phyloP scores from a whole-genome alignment of 2,113 vertebrate species.

The Rhipidura dahli region DNA sequence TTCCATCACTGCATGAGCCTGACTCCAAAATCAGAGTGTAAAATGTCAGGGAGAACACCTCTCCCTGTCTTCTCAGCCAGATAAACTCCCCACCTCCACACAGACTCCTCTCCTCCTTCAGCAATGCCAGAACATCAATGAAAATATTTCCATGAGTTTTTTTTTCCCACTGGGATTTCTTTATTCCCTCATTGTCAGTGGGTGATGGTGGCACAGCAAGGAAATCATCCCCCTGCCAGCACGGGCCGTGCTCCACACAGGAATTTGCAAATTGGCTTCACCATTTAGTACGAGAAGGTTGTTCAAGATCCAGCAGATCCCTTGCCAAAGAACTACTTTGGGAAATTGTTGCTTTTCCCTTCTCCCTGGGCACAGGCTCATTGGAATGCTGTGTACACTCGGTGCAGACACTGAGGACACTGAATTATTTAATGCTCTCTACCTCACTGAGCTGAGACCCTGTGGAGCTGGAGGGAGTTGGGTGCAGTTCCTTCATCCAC shows the following conservation, averaged over 20 bases:
- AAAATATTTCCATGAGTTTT: neutral
- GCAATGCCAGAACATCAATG: neutral
- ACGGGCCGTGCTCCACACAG: neutral
- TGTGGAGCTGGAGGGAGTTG: neutral
- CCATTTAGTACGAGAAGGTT: neutral
- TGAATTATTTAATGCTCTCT: neutral
- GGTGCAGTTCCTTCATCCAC: neutral
- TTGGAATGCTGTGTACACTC: neutral
- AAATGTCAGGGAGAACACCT: neutral
- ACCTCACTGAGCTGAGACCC: neutral
- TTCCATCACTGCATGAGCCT: accelerated
- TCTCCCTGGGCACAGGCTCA: neutral
- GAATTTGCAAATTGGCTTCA: neutral
- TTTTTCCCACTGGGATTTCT: neutral
- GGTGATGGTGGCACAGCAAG: neutral
- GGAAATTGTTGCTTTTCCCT: neutral
- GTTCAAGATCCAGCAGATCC: neutral
- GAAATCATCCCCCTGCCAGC: neutral
- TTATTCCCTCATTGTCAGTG: neutral
- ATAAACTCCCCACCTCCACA: neutral
- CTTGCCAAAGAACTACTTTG: constrained; percentile 9
- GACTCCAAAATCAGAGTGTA: neutral
- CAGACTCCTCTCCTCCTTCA: neutral
- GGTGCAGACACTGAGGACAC: neutral
- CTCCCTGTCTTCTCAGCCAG: neutral